Base-by-base conservation (phyloP, 2,888 invertebrate genomes). In the Ernsta delagoae region DNA sequence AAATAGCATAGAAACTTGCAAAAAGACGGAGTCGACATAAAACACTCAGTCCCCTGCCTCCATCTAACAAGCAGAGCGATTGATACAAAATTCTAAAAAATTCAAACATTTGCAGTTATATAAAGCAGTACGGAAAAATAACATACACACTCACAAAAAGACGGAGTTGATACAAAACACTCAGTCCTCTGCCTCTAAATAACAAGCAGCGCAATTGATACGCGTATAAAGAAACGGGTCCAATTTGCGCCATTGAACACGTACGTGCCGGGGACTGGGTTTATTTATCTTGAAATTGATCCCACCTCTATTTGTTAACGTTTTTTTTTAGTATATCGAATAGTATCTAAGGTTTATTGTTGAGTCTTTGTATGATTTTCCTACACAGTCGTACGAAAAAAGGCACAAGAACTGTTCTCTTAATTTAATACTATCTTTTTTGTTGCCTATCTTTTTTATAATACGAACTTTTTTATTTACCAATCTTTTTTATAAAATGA, bases 171-270 rank as follows among this genome's bases (percentile, higher is more conserved):
- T 12, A 48, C 48, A 12, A 12, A 48, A 48, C 6, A 48, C 48
- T 12, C 12, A 48, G 48, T 48, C 12, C 48, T n/a, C 48, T 48
- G 48, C 48, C 5, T 54, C 9, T 54, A 54, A 54, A 54, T 54
- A 24, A 54, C 54, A 54, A 54, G 54, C 34, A 34, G 56, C 5
- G 34, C 56, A 56, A 56, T 56, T 56, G 56, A 56, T 34, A 56
- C 56, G 8, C 12, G 50, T 50, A 50, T 50, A 50, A 50, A 50
- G 50, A 50, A 50, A 50, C 50, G 16, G 16, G 56, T 34, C 56
- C 56, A 56, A 56, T 56, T 56, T 56, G 34, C 34, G 56, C 56
- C 56, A 56, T 34, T 56, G 34, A 56, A 56, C 54, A 34, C 34
- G 54, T 56, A 56, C 54, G 34, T 34, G 34, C 54, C 34, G 34